Conservation (phyloP, 2,797 vertebrate genomes). For the Pogoniulus pusillus region DNA sequence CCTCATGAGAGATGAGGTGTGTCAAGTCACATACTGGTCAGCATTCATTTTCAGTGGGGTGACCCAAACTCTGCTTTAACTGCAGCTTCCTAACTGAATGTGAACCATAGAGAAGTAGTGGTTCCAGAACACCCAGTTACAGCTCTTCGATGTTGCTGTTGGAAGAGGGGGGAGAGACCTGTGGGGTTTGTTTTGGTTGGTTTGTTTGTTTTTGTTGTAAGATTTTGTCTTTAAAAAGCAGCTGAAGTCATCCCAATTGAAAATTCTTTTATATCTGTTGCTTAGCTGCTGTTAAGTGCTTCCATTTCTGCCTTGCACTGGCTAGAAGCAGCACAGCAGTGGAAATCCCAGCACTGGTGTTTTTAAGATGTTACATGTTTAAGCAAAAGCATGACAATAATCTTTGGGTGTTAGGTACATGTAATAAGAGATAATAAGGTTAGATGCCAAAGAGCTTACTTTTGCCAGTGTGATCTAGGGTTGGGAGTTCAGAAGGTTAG, state of each 20-base stretch:
- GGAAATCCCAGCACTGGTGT: neutral
- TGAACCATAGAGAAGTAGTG: neutral
- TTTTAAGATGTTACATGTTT: neutral
- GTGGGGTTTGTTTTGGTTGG: neutral
- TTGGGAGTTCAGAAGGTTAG: neutral
- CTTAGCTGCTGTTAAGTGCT: neutral
- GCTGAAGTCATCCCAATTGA: neutral
- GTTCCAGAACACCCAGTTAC: neutral
- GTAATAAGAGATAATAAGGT: neutral
- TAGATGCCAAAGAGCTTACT: too few species aligned
- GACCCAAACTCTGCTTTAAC: neutral
- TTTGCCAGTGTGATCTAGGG: neutral
- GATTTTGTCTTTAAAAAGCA: too few species aligned
- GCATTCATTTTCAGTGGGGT: rapidly evolving
- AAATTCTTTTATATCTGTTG: neutral
- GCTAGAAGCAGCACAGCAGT: neutral
- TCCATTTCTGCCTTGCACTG: neutral
- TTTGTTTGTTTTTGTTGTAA: too few species aligned
- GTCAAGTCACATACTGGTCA: neutral
- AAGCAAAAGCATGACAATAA: neutral
- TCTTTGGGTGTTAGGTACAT: rapidly evolving
- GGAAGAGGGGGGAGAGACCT: neutral
- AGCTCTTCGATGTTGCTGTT: neutral
- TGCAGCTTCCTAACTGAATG: rapidly evolving
- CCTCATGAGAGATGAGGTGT: too few species aligned